Evolutionary conservation across 2,888 invertebrate genomes (phyloP), one percentile per base, ranked within the genome.

Genomic region (Meghimatium bilineatum): DNA sequence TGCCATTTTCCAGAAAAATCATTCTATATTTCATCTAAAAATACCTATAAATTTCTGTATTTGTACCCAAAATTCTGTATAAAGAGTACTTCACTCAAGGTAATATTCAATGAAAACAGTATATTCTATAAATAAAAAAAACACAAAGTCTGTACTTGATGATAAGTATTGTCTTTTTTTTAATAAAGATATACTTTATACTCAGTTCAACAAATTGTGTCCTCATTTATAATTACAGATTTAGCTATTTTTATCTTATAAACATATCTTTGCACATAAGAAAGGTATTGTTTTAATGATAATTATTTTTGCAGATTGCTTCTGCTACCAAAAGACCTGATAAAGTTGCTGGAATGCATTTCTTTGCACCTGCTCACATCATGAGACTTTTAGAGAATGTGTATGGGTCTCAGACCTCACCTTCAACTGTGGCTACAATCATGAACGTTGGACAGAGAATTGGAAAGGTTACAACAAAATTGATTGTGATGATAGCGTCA

Each of bases 351-450:
- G 94, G 94, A 23, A 92, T 92, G 36, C 94, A 94, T 86, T 94
- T 94, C 90, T 94, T 94, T 88, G 93, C 92, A 36, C 94, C 94
- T 6, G 92, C 94, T 0, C 92, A 93, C 86, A 87, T 93, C 82
- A 94, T 93, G 91, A 90, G 86, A 84, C 88, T 92, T 17, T 85
- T 93, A 83, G 93, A 93, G 87, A 92, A 93, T 84, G 90, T 94
- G 10, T 91, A 92, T 69, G 93, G 94, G 14, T 86, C 86, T 23
- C 75, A 92, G 29, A 94, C 94, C 0, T 92, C 92, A 1, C 90
- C 92, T 38, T 85, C 90, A 52, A 92, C 94, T 14, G 92, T 93
- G 14, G 94, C 94, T 29, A 93, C 94, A 1, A 92, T 93, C 32
- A 93, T 93, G 90, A 89, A 91, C 60, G 89, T 93, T 75, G 93